These are phyloP conservation scores for Holacanthella duospinosa DNA, from an alignment of 2,888 invertebrate genomes.

Conservation along the genomic window DNA sequence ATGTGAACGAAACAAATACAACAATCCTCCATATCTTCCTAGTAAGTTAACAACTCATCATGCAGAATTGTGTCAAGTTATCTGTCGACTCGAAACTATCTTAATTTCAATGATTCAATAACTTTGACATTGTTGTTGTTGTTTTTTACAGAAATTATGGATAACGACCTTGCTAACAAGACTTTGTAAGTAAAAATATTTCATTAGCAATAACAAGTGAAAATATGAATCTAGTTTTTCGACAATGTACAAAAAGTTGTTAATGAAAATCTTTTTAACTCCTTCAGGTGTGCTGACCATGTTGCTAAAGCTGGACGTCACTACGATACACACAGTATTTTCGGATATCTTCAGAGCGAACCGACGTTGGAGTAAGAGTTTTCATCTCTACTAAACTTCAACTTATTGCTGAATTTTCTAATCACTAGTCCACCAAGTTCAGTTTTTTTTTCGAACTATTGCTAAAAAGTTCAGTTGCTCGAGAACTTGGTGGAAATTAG, in stretches of 20 bases:
- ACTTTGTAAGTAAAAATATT: not conserved
- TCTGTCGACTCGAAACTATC: too few species aligned
- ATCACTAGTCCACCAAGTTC: too few species aligned
- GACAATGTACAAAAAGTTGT: too few species aligned
- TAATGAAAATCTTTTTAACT: too few species aligned
- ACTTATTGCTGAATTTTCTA: too few species aligned
- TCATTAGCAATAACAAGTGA: too few species aligned
- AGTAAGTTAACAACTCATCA: constrained; percentile 43
- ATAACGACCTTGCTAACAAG: not conserved
- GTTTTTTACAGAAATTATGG: not conserved
- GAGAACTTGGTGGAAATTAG: too few species aligned
- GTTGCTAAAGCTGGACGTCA: constrained; percentile 51
- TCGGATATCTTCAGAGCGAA: constrained; percentile 45
- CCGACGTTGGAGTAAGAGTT: constrained; percentile 44
- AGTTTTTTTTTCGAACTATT: too few species aligned
- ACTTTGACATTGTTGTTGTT: not conserved
- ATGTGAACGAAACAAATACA: constrained; percentile 49
- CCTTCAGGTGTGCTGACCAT: constrained; percentile 33
- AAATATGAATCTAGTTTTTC: too few species aligned
- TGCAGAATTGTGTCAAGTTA: too few species aligned
- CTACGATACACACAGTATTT: constrained; percentile 67
- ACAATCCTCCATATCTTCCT: constrained; percentile 60
- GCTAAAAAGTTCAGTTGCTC: too few species aligned
- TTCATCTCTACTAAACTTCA: too few species aligned
- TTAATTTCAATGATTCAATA: not conserved